Evolutionary conservation across 2,888 invertebrate species (phyloP).

Genomic region (Drosophila recens): DNA sequence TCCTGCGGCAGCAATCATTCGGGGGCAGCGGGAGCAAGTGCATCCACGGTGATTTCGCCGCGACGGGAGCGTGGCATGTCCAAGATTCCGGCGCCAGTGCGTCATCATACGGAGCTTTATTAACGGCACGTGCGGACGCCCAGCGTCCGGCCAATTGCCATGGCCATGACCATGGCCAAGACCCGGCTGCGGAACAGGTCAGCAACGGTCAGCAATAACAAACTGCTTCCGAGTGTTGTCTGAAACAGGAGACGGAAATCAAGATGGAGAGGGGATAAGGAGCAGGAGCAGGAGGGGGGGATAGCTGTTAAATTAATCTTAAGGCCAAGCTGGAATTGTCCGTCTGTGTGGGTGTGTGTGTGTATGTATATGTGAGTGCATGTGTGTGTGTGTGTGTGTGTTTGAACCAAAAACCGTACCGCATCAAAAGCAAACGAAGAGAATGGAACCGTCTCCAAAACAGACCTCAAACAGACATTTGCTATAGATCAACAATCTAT

Average conservation of each 20-base stretch:
- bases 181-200: constrained; percentile 29
- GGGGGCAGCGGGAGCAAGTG: constrained; percentile 75
- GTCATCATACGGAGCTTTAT: constrained; percentile 84
- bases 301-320: constrained; percentile 52
- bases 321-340: constrained; percentile 67
- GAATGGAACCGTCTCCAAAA: constrained; percentile 59
- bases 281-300: constrained; percentile 1
- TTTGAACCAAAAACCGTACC: constrained; percentile 27
- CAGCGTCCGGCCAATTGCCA: constrained; percentile 56
- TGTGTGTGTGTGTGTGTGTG: background rate
- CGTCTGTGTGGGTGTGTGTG: constrained; percentile 45
- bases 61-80: constrained; percentile 84
- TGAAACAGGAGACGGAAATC: constrained; percentile 20
- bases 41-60: constrained; percentile 76
- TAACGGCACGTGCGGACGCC: constrained; percentile 77
- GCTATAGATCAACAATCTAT: constrained; percentile 1
- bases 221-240: constrained; percentile 58
- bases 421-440: constrained; percentile 22
- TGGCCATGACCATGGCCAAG: constrained; percentile 17
- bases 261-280: constrained; percentile 10
- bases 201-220: constrained; percentile 40
- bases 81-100: constrained; percentile 85
- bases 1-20: constrained; percentile 84
- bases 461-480: constrained; percentile 32
- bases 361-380: constrained; percentile 9